These are phyloP conservation scores for Chitala chitala DNA, from an alignment of 2,113 vertebrate species.

Conservation along the genomic window DNA sequence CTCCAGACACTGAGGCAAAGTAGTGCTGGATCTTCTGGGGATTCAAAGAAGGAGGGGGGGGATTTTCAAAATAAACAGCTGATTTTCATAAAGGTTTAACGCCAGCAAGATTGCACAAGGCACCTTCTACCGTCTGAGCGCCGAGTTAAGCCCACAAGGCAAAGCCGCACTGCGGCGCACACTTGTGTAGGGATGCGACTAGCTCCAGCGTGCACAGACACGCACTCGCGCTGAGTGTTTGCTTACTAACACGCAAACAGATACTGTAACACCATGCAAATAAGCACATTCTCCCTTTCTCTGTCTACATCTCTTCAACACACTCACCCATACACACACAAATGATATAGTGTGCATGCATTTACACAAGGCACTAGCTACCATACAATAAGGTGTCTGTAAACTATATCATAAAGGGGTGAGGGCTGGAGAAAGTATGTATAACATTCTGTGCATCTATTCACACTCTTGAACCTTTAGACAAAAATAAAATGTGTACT, in stretches of 20 bases:
- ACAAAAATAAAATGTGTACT: conserved; percentile 59
- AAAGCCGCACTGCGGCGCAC: background rate
- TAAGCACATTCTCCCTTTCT: no score
- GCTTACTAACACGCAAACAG: background rate
- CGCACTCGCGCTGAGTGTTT: background rate
- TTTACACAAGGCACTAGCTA: conserved; percentile 48
- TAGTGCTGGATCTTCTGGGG: background rate
- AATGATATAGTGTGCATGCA: conserved; percentile 21
- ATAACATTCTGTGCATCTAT: conserved; percentile 65
- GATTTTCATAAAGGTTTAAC: background rate
- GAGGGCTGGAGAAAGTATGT: conserved; percentile 71
- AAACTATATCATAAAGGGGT: conserved; percentile 65
- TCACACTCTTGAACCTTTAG: conserved; percentile 60
- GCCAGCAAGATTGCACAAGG: background rate
- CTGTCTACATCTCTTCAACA: no score
- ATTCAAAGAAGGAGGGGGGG: background rate
- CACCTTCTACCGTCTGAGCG: background rate
- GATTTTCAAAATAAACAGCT: background rate
- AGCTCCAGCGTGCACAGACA: background rate
- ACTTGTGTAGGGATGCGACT: background rate
- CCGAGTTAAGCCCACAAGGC: background rate
- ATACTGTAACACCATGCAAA: conserved; percentile 33
- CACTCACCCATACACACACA: conserved; percentile 31
- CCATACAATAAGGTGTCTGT: conserved; percentile 71
- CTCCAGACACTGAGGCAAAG: background rate